Evolutionary conservation across 1,140 invertebrate genomes (phyloP), one percentile per base, ranked within the genome.

Genomic region (Tetramorium parvispinum): DNA sequence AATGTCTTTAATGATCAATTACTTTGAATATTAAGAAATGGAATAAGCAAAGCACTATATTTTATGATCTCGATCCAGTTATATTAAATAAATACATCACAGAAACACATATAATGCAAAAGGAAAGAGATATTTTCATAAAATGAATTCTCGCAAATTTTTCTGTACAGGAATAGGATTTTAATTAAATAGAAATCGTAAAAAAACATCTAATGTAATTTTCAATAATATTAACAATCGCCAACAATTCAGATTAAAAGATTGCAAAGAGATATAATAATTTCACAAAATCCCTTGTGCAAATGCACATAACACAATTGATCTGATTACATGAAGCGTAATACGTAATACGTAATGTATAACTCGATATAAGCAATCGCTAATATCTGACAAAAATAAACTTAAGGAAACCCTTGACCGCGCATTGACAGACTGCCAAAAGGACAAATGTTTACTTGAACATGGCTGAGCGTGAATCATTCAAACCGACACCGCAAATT

Each of bases 391-490:
- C 40, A 24, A 73, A 73, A 73, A 73, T 55, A 37, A 16, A 73
- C 1, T 21, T 21, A n/a, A 18, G 24, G 27, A 73, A 73, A 55
- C 18, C n/a, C 51, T 53, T 73, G 49, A 73, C 46, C 32, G 70
- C 51, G 53, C 32, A 16, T 57, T 57, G 32, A 75, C 10, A 37
- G 27, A 55, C 57, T 75, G 71, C 27, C 32, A 75, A 75, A 55
- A 46, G 37, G 21, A 68, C 49, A 68, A 68, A 68, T 68, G n/a
- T 55, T 75, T 75, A 75, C 32, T 57, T 57, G 7, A 57, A 57
- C 71, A 57, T 66, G 37, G 63, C 37, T 10, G 63, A 40, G 65
- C 11, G 27, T 73, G 27, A 37, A 55, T 71, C 16, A 32, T 53
- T 24, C 46, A 53, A 13, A 27, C 49, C 49, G 46, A 55, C 27